Evolutionary conservation across 2,888 invertebrate species (phyloP), one percentile per base, ranked within the genome.

Genomic region (Creontiades dilutus): DNA sequence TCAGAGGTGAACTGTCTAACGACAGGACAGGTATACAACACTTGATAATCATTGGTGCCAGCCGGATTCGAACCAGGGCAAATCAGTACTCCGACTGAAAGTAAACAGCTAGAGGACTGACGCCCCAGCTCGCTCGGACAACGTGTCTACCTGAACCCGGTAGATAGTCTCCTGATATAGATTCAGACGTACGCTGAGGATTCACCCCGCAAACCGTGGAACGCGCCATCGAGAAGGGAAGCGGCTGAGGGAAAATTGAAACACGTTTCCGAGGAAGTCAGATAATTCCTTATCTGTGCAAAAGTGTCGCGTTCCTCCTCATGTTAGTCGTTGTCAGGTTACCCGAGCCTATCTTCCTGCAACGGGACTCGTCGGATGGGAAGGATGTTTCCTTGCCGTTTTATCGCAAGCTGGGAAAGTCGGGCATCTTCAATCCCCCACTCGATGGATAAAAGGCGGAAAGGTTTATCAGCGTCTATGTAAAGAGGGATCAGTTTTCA

Each of bases 291-390:
- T 68, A 68, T 68, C 68, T 68, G 68, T 68, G 68, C 68, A 27
- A 23, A 68, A 68, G 68, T 68, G 68, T 68, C 68, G 68, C 68
- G 68, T 68, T 68, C 68, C 68, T 68, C 68, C 68, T 68, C 68
- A 23, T 23, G 68, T 68, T 27, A 23, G 68, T 68, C 68, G 68
- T 68, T 68, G 68, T 68, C 68, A 23, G 23, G 68, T 27, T 19
- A 68, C 68, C 23, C 23, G 23, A 68, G 68, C 68, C 68, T 68
- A 68, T 68, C 68, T 68, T 68, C 68, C 68, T 68, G 23, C 68
- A 23, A 68, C 68, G 27, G 68, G 68, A 68, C 57, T 57, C 68
- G 68, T 11, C 23, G 23, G 68, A 57, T 57, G 57, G 57, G 57
- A 57, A 57, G 57, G 57, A 16, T 23, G 68, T 68, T 68, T 68